Conservation (phyloP, 2,113 vertebrate species). For the Oncorhynchus nerka region DNA sequence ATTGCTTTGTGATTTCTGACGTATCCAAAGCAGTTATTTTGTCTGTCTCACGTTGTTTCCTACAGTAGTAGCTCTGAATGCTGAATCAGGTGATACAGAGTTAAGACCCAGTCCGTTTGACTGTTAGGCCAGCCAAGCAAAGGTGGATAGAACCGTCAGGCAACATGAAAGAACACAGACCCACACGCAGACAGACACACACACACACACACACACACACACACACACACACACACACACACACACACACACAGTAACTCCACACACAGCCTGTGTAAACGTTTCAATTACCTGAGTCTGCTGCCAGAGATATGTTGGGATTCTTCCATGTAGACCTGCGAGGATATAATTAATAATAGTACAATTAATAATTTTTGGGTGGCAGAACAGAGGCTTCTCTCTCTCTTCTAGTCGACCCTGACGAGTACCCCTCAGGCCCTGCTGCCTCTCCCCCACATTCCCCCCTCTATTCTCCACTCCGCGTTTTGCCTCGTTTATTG, state of each 20-base stretch:
- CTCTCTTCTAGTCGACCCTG: constrained; percentile 54
- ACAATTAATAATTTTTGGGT: constrained; percentile 67
- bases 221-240: no score
- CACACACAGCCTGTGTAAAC: constrained; percentile 20
- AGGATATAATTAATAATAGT: constrained; percentile 72
- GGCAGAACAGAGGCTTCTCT: constrained; percentile 37
- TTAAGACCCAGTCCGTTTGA: background rate
- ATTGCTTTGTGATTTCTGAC: background rate
- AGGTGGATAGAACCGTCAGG: background rate
- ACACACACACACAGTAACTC: background rate
- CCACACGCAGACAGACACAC: no score
- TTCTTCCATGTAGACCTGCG: constrained; percentile 50
- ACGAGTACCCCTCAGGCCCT: constrained; percentile 51
- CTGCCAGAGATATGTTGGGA: constrained; percentile 46
- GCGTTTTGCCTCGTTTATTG: constrained; percentile 55
- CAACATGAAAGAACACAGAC: background rate
- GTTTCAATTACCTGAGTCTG: constrained; percentile 45
- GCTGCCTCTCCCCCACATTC: constrained; percentile 4
- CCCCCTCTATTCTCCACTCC: constrained; percentile 22
- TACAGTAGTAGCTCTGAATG: constrained; percentile 4
- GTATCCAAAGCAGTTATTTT: constrained; percentile 1
- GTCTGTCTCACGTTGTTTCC: background rate
- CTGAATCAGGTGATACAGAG: background rate
- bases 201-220: no score
- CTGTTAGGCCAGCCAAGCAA: background rate